Conservation (phyloP, 2,888 invertebrate genomes). For the Darwinula stevensoni region DNA sequence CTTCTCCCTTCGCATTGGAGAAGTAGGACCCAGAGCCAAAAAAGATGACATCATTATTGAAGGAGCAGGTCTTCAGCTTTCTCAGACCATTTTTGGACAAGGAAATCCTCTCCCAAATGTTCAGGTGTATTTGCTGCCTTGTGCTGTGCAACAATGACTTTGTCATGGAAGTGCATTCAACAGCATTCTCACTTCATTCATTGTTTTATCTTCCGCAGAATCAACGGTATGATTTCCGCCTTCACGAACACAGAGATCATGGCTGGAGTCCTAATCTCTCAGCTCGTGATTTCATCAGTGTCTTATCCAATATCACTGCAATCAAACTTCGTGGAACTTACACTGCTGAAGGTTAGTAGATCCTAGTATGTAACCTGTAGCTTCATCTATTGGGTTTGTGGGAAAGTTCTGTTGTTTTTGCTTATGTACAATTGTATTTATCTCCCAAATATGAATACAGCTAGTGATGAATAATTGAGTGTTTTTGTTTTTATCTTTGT, state of each 20-base stretch:
- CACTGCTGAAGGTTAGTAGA: too few species aligned
- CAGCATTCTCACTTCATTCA: neutral
- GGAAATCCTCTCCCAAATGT: conserved; percentile 46
- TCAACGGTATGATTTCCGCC: conserved; percentile 49
- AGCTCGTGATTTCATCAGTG: conserved; percentile 61
- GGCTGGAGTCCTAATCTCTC: conserved; percentile 79
- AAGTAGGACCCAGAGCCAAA: conserved; percentile 45
- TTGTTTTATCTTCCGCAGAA: conserved; percentile 17
- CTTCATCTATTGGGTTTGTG: too few species aligned
- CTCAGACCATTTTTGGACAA: conserved; percentile 73
- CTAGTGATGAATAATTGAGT: too few species aligned
- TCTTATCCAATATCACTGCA: conserved; percentile 72
- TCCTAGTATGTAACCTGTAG: too few species aligned
- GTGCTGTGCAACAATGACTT: too few species aligned
- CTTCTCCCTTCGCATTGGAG: conserved; percentile 62
- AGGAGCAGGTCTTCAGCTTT: conserved; percentile 42
- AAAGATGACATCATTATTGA: conserved; percentile 67
- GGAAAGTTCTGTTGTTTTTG: too few species aligned
- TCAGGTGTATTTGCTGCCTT: too few species aligned
- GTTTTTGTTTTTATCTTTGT: too few species aligned
- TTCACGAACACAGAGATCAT: conserved; percentile 70
- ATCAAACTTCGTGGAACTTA: conserved; percentile 83
- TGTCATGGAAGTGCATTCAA: neutral
- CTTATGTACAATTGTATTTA: too few species aligned
- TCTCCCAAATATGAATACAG: too few species aligned